These are phyloP conservation scores for Scleropages formosus DNA, from an alignment of 2,797 vertebrate genomes.

Conservation along the genomic window DNA sequence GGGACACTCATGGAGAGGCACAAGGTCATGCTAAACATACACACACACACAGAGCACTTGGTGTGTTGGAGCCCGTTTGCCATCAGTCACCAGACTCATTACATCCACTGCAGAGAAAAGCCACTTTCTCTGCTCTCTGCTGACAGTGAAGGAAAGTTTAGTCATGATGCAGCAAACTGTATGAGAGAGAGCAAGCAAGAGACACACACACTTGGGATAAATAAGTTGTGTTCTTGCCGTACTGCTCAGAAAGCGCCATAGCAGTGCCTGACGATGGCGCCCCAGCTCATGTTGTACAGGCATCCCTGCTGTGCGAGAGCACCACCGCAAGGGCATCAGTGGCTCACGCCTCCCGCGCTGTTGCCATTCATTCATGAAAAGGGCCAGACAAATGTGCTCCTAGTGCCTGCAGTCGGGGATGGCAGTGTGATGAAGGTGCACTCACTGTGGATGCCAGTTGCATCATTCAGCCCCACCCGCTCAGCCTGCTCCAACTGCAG, in stretches of 20 bases:
- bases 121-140: neutral
- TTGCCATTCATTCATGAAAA: slow-evolving; percentile 13
- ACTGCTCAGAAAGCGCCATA: neutral
- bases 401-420: neutral
- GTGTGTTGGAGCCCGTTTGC: too few relatives aligned
- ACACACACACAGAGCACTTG: too few relatives aligned
- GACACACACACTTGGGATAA: neutral
- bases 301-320: neutral
- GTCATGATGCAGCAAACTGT: neutral
- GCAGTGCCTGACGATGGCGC: too few relatives aligned
- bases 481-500: neutral
- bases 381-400: neutral
- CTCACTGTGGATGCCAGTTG: neutral
- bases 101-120: neutral
- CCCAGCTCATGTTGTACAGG: too few relatives aligned
- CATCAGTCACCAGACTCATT: neutral
- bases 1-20: too few relatives aligned
- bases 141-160: neutral
- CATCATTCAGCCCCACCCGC: neutral
- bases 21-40: too few relatives aligned
- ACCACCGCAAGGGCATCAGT: neutral
- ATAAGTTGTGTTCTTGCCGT: neutral
- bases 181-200: neutral
- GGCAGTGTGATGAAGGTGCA: neutral
- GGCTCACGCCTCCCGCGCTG: neutral